Base-by-base conservation (phyloP, 1,140 invertebrate genomes). In the Stegodyphus dumicola region DNA sequence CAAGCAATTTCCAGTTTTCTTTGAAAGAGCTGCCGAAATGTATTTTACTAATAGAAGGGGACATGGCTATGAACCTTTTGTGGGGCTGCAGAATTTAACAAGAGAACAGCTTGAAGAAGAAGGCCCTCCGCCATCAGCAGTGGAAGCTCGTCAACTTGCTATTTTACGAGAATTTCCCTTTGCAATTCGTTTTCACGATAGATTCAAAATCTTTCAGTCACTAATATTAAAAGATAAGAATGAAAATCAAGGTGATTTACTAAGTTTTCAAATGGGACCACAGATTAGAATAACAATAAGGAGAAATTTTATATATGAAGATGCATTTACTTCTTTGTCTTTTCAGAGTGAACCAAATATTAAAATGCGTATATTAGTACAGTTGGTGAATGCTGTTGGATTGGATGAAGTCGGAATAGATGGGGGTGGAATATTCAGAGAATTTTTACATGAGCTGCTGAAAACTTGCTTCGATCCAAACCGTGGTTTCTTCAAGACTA, bases 401-500 rank as follows among this genome's bases (percentile, higher is more conserved):
- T 90, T 96, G 9, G 95, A 98, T 88, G 98, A 99, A 90, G 96
- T 96, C 1, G 98, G 98, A 0, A 96, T 99, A 7, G 98, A 99
- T 91, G 98, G 98, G 15, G 97, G 96, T 13, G 93, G 98, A 4
- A 95, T 99, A 88, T 93, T 93, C 86, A 92, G 98, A 65, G 98
- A 99, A 90, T 98, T 98, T 90, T 91, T 97, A 1, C 95, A 95
- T 2, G 96, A 98, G 90, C 91, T 99, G 6, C 91, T 99, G 7
- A 98, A 97, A 91, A 98, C 97, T 0, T 95, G 96, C 0, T 99
- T 99, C 90, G 97, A 99, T 92, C 98, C 98, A 0, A 99, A 99
- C 90, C 92, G 97, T 65, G 98, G 98, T 0, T 96, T 99, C 89
- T 99, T 99, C 90, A 91, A 95, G 76, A 92, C 97, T 15, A 99